Percentiles rank a stretch among this genome's conserved stretches.
Conservation (phyloP, 2,888 invertebrate genomes). For the Argynnis bischoffii region DNA sequence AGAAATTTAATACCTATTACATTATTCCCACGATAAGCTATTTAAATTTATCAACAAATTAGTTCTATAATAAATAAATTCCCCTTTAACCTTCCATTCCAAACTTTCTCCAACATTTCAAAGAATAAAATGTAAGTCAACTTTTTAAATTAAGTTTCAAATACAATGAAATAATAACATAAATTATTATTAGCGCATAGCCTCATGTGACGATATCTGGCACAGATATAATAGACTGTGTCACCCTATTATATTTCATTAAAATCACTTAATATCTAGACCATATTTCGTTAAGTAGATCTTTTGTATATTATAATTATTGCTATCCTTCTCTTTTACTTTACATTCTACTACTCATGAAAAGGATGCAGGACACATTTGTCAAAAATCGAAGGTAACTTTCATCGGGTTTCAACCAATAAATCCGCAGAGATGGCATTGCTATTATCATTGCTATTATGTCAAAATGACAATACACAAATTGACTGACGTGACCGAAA, state of each 20-base stretch:
- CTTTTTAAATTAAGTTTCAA: too few species aligned
- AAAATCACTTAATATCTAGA: constrained; percentile 70
- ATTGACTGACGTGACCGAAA: constrained; percentile 81
- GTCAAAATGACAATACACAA: constrained; percentile 80
- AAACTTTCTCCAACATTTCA: too few species aligned
- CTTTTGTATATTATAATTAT: constrained; percentile 56
- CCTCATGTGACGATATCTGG: constrained; percentile 40
- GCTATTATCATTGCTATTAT: constrained; percentile 80
- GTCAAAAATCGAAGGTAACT: constrained; percentile 68
- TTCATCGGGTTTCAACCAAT: constrained; percentile 78
- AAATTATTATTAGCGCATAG: neutral
- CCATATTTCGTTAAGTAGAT: constrained; percentile 72
- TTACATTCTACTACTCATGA: constrained; percentile 43
- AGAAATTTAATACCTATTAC: too few species aligned
- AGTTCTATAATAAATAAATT: too few species aligned
- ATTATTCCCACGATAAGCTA: too few species aligned
- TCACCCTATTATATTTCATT: constrained; percentile 71
- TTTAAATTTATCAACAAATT: too few species aligned
- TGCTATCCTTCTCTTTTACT: constrained; percentile 45
- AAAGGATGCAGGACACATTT: constrained; percentile 53
- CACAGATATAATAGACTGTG: constrained; percentile 59
- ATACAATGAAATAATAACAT: constrained; percentile 25
- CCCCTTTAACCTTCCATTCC: too few species aligned
- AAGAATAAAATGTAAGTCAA: too few species aligned
- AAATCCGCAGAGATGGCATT: constrained; percentile 74